Percentiles rank a stretch among this genome's conserved stretches.
These are phyloP conservation scores for Pogonocherus hispidulus DNA, from an alignment of 2,888 invertebrate species.

Conservation along the genomic window DNA sequence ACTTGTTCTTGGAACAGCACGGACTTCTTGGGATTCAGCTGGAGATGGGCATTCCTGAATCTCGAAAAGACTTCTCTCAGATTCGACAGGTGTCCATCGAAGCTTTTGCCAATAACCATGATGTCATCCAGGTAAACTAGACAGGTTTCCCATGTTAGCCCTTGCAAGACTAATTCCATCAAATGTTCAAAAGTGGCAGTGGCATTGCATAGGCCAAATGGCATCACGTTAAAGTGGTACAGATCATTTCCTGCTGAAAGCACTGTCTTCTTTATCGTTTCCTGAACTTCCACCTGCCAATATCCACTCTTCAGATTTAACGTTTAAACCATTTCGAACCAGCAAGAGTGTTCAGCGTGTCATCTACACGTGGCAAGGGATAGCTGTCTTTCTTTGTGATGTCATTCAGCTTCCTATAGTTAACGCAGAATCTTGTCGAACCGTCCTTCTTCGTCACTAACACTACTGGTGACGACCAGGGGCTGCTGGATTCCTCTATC, in stretches of 20 bases:
- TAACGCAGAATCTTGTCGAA: neutral
- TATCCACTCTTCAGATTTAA: neutral
- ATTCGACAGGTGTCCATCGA: too few relatives aligned
- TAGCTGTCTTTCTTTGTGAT: neutral
- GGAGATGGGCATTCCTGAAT: too few relatives aligned
- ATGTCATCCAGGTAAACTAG: slow-evolving; percentile 1
- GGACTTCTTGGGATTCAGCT: too few relatives aligned
- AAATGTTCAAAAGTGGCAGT: too few relatives aligned
- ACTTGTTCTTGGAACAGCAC: too few relatives aligned
- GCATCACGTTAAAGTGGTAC: too few relatives aligned
- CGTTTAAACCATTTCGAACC: neutral
- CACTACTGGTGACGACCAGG: neutral
- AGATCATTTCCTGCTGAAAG: neutral
- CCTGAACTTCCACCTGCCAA: neutral
- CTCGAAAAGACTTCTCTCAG: too few relatives aligned
- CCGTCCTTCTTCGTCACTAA: neutral
- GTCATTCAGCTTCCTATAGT: neutral
- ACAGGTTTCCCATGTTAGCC: neutral
- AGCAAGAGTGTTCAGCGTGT: neutral
- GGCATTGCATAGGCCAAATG: too few relatives aligned
- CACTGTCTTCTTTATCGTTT: neutral
- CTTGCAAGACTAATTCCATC: too few relatives aligned
- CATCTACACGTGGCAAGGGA: neutral
- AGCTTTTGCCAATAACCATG: too few relatives aligned
- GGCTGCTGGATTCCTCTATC: neutral